Evolutionary conservation across 2,113 vertebrate species (phyloP), one percentile per base, ranked within the genome.

Genomic region (Oreochromis spilurus): DNA sequence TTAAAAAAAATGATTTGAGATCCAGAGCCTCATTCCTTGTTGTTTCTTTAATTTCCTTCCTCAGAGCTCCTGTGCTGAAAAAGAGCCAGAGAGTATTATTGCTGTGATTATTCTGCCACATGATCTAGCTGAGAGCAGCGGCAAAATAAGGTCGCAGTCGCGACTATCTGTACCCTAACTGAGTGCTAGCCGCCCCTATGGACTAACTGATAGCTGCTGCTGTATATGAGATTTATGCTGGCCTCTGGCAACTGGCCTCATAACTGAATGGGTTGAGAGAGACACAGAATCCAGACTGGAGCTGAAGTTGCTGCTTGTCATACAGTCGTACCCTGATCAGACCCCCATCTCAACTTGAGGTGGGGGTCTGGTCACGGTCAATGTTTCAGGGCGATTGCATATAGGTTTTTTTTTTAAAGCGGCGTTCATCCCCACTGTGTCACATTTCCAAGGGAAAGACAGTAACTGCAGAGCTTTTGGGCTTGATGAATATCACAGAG

Each of bases 231-330:
- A 88, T 90, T 82, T 84, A 82, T 48, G 29, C 29, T 83, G 75
- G 90, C 91, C 90, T 93, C 88, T 91, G 88, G 90, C 89, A 87
- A 48, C 67, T 34, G 67, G 79, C 87, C 29, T 83, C 88, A 89
- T 87, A 81, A 91, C 81, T 78, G 84, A 52, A 88, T 54, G 82
- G 75, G 55, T 78, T 88, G 82, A 81, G 86, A 89, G 86, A 34
- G 52, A 83, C 72, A 72, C 54, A 67, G 67, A 89, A 82, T 65
- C 77, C 72, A 77, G 54, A 19, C 79, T 29, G 9, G 84, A 83
- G 87, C 65, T 3, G 5, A 86, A 83, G 86, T 83, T 90, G 84
- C 84, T 87, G 79, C 85, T 91, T 89, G 92, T 90, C 84, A 11
- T 82, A 81, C 88, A 83, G 34, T 81, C n/a, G 72, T 72, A 62